Evolutionary conservation across 2,113 vertebrate genomes (phyloP), one percentile per base, ranked within the genome.

Genomic region (Oreochromis tanganicae): DNA sequence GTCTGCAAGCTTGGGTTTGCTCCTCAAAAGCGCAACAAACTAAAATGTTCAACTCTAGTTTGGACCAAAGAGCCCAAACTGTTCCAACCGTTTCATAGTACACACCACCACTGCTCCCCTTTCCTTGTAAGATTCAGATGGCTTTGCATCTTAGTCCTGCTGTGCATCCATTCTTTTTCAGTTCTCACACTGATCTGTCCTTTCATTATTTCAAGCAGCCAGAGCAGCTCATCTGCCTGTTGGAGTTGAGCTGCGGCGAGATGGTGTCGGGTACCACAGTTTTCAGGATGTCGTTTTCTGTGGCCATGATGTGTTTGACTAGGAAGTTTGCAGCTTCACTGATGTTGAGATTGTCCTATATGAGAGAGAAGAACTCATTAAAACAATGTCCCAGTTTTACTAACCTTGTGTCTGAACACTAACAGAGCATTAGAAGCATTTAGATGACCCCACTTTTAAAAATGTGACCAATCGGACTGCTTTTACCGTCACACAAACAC

Each of bases 301-400:
- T 98, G 19, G 98, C 97, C 90, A 99, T 98, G 84, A 99, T 99
- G 92, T 99, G 98, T 89, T 98, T 99, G 91, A 99, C 98, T 88
- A 99, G 95, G 94, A 98, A 98, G 94, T 97, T 97, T 83, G 98
- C 97, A 34, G 98, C 99, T 93, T 99, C 98, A 1, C 96, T 96
- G 55, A 99, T 98, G 95, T 99, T 99, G 92, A 98, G 96, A 56
- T 99, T 98, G 93, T 99, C 99, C 99, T 99, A 17, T 5, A 86
- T 24, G 9, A 83, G 13, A 86, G 9, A 78, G 6, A 56, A 7
- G 34, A 27, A 82, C 7, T 24, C 21, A 48, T 24, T 8, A 73
- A n/a, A 61, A 6, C 21, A 46, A 82, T 2, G 27, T 41, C 38
- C 54, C 66, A 61, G 9, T 24, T 87, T 52, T 63, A 52, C 4